Percentiles rank a stretch among this genome's conserved stretches.
phyloP scores from a whole-genome alignment of 2,113 vertebrate genomes.

The Meles meles region DNA sequence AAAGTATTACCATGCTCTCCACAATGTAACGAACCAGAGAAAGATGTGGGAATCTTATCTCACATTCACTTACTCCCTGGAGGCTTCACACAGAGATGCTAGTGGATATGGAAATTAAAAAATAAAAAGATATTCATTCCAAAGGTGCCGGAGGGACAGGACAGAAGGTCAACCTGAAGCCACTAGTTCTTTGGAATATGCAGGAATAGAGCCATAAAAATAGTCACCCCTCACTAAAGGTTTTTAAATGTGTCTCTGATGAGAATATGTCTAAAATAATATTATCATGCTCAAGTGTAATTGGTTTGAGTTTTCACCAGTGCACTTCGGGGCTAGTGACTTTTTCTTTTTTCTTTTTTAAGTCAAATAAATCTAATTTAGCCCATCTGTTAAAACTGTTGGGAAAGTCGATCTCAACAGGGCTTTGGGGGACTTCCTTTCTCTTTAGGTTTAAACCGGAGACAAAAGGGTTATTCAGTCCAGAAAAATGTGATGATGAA shows the following conservation, averaged over 20 bases:
- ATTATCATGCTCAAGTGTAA: background rate
- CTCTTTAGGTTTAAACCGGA: background rate
- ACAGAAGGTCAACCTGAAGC: background rate
- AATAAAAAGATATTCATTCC: background rate
- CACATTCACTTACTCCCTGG: background rate
- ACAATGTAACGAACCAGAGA: constrained; percentile 28
- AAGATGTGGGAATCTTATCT: constrained; percentile 24
- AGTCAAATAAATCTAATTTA: background rate
- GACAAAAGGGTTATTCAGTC: background rate
- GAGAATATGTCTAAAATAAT: background rate
- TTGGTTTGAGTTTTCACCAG: background rate
- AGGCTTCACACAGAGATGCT: background rate
- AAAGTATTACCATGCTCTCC: constrained; percentile 54
- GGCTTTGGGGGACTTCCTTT: background rate
- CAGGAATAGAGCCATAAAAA: background rate
- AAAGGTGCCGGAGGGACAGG: background rate
- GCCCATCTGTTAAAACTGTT: background rate
- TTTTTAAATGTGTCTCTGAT: background rate
- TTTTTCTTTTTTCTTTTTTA: background rate
- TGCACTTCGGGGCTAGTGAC: background rate
- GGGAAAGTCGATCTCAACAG: background rate
- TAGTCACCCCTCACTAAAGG: background rate
- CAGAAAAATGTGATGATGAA: background rate
- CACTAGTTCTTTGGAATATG: background rate
- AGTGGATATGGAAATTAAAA: background rate